Conservation (phyloP, 2,888 invertebrate genomes). For the Ichneumon xanthorius region DNA sequence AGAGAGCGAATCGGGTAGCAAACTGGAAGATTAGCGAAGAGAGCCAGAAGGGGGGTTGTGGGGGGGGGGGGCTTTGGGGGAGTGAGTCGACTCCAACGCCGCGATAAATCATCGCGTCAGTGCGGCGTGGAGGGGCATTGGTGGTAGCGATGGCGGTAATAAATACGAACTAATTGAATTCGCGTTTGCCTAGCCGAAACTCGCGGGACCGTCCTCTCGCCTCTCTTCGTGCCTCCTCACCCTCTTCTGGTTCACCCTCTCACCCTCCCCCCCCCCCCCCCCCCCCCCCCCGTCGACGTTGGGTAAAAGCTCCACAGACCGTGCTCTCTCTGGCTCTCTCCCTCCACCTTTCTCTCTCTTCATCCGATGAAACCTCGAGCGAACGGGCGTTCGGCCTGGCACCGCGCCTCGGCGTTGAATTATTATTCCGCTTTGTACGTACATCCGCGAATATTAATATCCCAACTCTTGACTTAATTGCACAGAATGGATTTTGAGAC, state of each 20-base stretch:
- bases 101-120: constrained; percentile 76
- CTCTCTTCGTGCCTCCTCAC: constrained; percentile 33
- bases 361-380: constrained; percentile 51
- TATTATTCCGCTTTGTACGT: constrained; percentile 83
- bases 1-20: constrained; percentile 59
- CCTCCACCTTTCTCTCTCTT: neutral
- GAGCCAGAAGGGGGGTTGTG: constrained; percentile 54
- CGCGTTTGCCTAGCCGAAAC: constrained; percentile 77
- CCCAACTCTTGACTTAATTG: constrained; percentile 83
- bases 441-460: constrained; percentile 83
- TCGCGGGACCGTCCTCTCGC: constrained; percentile 71
- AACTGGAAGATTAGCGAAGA: constrained; percentile 75
- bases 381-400: constrained; percentile 64
- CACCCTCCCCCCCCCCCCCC: constrained; percentile 19
- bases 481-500: constrained; percentile 80
- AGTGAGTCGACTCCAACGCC: constrained; percentile 21
- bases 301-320: constrained; percentile 44
- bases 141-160: constrained; percentile 72
- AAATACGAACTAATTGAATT: constrained; percentile 82
- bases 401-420: constrained; percentile 78
- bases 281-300: constrained; percentile 5
- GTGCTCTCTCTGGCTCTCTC: constrained; percentile 3
- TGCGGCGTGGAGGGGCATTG: constrained; percentile 45
- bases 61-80: constrained; percentile 34
- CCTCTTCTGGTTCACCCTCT: constrained; percentile 56